A percentile compares a stretch with the other conserved stretches of the same genome.
Conservation (phyloP, 2,888 invertebrate genomes). For the Lottia scabra region DNA sequence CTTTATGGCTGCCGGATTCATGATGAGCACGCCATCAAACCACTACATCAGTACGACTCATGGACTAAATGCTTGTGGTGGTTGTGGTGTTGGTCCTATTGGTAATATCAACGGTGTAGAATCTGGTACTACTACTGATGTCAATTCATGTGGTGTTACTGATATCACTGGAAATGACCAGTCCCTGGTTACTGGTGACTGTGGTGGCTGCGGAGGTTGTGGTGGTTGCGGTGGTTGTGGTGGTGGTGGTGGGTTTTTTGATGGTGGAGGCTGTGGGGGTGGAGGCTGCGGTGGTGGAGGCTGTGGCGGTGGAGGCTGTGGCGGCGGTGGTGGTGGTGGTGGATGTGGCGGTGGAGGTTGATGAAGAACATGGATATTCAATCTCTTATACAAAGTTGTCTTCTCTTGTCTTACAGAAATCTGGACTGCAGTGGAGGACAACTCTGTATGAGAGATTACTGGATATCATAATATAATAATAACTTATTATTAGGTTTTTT, state of each 20-base stretch:
- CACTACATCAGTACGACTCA: slow-evolving; percentile 52
- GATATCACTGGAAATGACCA: slow-evolving; percentile 43
- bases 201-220: background rate
- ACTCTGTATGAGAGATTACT: too few relatives aligned
- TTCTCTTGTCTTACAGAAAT: too few relatives aligned
- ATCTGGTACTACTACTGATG: slow-evolving; percentile 19
- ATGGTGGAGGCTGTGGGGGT: background rate
- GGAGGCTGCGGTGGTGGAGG: background rate
- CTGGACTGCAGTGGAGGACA: too few relatives aligned
- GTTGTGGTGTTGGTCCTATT: slow-evolving; percentile 38
- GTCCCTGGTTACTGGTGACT: background rate
- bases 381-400: too few relatives aligned
- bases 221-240: background rate
- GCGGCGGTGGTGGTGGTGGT: background rate
- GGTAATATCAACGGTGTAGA: slow-evolving; percentile 35
- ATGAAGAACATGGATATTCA: too few relatives aligned
- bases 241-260: background rate
- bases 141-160: slow-evolving; percentile 22
- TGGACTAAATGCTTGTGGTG: slow-evolving; percentile 51
- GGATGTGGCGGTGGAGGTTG: too few relatives aligned
- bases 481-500: too few relatives aligned
- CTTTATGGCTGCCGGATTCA: slow-evolving; percentile 70
- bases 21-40: slow-evolving; percentile 64
- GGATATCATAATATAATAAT: too few relatives aligned
- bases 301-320: background rate